Evolutionary conservation across 2,888 invertebrate species (phyloP), one percentile per base, ranked within the genome.

Genomic region (Athalia cordata): DNA sequence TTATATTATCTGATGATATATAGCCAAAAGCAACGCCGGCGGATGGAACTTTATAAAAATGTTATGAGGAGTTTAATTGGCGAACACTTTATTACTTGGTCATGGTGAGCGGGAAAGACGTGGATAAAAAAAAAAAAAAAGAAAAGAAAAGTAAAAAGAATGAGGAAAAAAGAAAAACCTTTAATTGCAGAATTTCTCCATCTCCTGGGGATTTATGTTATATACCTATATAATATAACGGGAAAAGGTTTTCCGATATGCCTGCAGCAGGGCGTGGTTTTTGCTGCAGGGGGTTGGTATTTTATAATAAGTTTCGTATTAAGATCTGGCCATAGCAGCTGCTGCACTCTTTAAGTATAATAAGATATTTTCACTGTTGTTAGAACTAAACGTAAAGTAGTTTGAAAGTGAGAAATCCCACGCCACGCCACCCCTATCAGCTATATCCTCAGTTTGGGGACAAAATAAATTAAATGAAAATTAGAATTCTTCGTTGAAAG

Each of bases 41-140:
- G 78, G 81, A 81, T 78, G 78, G 80, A 88, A 86, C 84, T 88
- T 89, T 86, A 84, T 83, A 87, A 88, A 89, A 89, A 89, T 88
- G 86, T 89, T 89, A 87, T 88, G 87, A 86, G 82, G 85, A 85
- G 85, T 87, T 87, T 86, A 87, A 89, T 87, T 88, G 83, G 84
- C 83, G 82, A 81, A 83, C 85, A 85, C 86, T 88, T 88, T 88
- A 87, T 87, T 86, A 86, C 85, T 80, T 81, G 80, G 82, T 82
- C 84, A 80, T 80, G 83, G 85, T 83, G 82, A 79, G 79, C 11
- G 47, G 59, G 67, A 65, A 5, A 78, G 81, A 50, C 9, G n/a
- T 52, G 45, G 29, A 29, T 29, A 59, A 66, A 15, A 7, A 61
- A 68, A 64, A 50, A 74, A 57, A 15, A 68, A 70, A 57, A 75